Percentiles rank a stretch among this genome's conserved stretches.
These are phyloP conservation scores for Nycticryphes semicollaris DNA, from an alignment of 2,113 vertebrate genomes.

Conservation along the genomic window DNA sequence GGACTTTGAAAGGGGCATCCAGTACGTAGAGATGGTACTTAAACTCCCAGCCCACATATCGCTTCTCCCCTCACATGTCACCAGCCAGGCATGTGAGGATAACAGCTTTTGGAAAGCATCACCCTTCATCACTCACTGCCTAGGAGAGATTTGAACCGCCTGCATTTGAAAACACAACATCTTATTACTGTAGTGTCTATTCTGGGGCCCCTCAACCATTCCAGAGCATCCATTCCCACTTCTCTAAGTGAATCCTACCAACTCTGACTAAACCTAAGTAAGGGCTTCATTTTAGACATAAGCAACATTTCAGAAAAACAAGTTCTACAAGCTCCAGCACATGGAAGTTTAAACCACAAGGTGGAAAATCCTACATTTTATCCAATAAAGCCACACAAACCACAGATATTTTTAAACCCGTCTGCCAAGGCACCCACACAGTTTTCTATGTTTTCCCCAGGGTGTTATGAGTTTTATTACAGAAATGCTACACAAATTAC, in stretches of 20 bases:
- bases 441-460: neutral
- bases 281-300: neutral
- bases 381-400: constrained; percentile 29
- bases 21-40: neutral
- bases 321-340: constrained; percentile 16
- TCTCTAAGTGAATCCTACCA: neutral
- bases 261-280: neutral
- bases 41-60: neutral
- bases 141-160: neutral
- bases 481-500: neutral
- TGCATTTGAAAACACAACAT: neutral
- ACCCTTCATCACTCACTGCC: neutral
- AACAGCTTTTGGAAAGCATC: neutral
- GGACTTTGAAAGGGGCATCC: neutral
- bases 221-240: neutral
- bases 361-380: constrained; percentile 35
- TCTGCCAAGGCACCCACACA: neutral
- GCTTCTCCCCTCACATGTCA: neutral
- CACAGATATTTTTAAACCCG: constrained; percentile 28
- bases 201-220: neutral
- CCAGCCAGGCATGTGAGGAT: neutral
- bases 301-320: constrained; percentile 47
- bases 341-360: constrained; percentile 11
- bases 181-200: neutral
- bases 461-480: neutral